Percentiles rank a stretch among this genome's conserved stretches.
Evolutionary conservation across 2,797 vertebrate species (phyloP).

Genomic region (Parauchenoglanis ngamensis): DNA sequence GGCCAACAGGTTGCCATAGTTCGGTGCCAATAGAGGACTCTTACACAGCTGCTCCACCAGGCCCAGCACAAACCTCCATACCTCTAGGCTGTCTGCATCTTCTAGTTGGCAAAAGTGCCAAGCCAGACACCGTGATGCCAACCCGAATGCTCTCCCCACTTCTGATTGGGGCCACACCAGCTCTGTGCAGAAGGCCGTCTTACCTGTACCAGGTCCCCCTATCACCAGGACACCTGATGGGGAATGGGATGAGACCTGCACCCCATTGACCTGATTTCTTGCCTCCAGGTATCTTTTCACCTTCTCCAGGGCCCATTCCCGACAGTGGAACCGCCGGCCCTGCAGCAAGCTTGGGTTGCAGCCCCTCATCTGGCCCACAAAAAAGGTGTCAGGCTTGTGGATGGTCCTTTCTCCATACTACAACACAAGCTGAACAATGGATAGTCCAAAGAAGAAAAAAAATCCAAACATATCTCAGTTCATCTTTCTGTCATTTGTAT

Average conservation of each 20-base stretch:
- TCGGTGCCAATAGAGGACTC: conserved; percentile 67
- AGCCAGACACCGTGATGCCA: conserved; percentile 75
- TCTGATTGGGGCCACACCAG: conserved; percentile 75
- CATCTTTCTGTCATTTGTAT: conserved; percentile 7
- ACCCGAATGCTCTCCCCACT: conserved; percentile 58
- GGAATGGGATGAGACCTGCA: conserved; percentile 41
- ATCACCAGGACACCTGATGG: conserved; percentile 72
- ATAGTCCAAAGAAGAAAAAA: conserved; percentile 12
- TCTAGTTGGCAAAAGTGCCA: conserved; percentile 81
- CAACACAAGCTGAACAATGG: conserved; percentile 18
- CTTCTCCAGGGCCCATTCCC: conserved; percentile 84
- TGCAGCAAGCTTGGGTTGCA: conserved; percentile 69
- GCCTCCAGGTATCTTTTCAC: conserved; percentile 73
- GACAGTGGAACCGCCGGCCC: conserved; percentile 79
- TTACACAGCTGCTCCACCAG: conserved; percentile 74
- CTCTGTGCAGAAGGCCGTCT: conserved; percentile 78
- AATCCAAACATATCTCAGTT: conserved; percentile 9
- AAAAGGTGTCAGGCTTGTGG: conserved; percentile 46
- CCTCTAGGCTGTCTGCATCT: conserved; percentile 68
- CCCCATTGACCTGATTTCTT: conserved; percentile 43
- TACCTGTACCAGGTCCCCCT: conserved; percentile 80
- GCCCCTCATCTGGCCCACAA: conserved; percentile 68
- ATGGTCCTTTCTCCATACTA: conserved; percentile 65
- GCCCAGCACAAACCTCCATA: conserved; percentile 74
- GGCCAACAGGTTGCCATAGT: conserved; percentile 66